Conservation (phyloP, 2,888 invertebrate species). For the Apotomis capreana region DNA sequence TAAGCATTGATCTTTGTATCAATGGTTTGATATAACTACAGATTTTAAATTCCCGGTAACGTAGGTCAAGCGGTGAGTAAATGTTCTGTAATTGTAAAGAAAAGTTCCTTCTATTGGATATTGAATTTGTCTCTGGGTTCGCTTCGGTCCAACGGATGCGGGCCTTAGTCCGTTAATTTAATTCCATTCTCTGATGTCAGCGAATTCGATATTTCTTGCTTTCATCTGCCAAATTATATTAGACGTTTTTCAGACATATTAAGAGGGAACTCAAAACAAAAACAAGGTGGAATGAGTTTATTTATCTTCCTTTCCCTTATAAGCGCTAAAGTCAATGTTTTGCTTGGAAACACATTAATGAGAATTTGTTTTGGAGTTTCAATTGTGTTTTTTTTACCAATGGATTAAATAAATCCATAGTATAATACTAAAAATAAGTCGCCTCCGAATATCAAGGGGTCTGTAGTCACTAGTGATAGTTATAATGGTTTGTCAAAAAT, state of each 20-base stretch:
- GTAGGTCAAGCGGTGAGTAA: no score
- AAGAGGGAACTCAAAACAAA: slow-evolving; percentile 5
- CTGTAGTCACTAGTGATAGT: no score
- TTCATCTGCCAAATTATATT: slow-evolving; percentile 23
- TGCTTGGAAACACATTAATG: neutral
- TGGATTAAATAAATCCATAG: neutral
- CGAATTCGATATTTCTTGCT: slow-evolving; percentile 19
- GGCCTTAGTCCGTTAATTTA: slow-evolving; percentile 13
- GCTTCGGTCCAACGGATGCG: neutral
- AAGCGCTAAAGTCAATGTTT: neutral
- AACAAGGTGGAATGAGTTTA: neutral
- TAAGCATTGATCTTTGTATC: no score
- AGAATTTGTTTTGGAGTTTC: neutral
- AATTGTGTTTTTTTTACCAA: neutral
- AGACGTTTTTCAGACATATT: slow-evolving; percentile 6
- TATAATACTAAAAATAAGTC: no score
- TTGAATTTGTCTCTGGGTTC: neutral
- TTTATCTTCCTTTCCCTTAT: slow-evolving; percentile 1
- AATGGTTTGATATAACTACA: no score
- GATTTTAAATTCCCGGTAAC: no score
- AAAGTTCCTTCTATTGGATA: neutral
- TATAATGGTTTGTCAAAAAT: no score
- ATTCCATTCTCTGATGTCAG: slow-evolving; percentile 17
- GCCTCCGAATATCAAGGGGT: no score
- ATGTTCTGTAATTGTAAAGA: no score